Percentiles rank a stretch among this genome's conserved stretches.
Evolutionary conservation across 2,113 vertebrate species (phyloP).

Genomic region (Hemibagrus wyckioides): DNA sequence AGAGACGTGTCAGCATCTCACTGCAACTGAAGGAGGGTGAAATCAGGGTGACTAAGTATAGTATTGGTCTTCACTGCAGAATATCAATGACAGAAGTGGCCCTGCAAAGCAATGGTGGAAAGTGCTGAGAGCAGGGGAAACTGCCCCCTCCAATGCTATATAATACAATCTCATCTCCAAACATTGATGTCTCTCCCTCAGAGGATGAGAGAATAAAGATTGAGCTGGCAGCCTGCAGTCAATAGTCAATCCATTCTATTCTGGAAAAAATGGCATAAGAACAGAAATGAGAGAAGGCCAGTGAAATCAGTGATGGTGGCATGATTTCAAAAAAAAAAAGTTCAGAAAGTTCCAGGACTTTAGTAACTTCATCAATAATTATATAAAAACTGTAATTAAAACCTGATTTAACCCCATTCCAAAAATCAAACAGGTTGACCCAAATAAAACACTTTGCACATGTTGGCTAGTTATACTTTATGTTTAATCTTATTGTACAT

Average conservation of each 20-base stretch:
- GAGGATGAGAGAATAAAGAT: conserved; percentile 31
- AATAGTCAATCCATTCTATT: conserved; percentile 7
- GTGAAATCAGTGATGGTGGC: neutral
- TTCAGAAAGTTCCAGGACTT: neutral
- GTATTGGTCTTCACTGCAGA: conserved; percentile 44
- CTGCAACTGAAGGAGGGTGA: conserved; percentile 25
- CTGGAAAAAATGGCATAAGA: neutral
- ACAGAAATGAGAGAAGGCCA: neutral
- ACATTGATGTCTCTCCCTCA: conserved; percentile 44
- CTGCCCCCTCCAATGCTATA: conserved; percentile 10
- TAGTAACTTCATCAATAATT: neutral
- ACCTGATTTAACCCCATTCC: neutral
- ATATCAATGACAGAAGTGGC: conserved; percentile 44
- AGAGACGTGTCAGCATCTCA: conserved; percentile 25
- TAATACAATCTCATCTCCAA: conserved; percentile 46
- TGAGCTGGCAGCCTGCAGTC: neutral
- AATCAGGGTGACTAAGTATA: conserved; percentile 37
- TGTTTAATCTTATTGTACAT: neutral
- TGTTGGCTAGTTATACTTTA: neutral
- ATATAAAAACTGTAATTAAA: neutral
- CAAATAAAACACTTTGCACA: neutral
- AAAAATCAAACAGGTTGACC: neutral
- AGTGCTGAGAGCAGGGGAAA: conserved; percentile 50
- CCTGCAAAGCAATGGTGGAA: conserved; percentile 34
- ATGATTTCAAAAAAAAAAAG: neutral